Percentiles rank a stretch among this genome's conserved stretches.
Evolutionary conservation across 2,113 vertebrate genomes (phyloP).

Genomic region (Speoplatyrhinus poulsoni): DNA sequence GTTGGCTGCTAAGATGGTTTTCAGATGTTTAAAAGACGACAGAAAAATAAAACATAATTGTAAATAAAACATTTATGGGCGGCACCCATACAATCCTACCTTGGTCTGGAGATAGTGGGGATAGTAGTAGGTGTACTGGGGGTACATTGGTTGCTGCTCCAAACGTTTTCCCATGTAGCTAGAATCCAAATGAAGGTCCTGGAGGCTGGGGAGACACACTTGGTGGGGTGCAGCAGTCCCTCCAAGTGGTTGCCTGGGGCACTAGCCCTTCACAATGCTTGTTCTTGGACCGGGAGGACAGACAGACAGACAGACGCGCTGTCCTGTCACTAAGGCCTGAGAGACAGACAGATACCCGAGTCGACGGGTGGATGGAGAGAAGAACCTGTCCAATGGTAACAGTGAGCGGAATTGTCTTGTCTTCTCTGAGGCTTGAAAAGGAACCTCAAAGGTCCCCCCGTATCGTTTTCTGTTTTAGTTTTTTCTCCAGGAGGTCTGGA

Average conservation of each 20-base stretch:
- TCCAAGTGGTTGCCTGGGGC: constrained; percentile 39
- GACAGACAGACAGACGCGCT: constrained; percentile 20
- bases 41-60: background rate
- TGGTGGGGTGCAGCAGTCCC: constrained; percentile 35
- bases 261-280: constrained; percentile 39
- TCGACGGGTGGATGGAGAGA: constrained; percentile 19
- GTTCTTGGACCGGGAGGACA: constrained; percentile 43
- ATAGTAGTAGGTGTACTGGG: constrained; percentile 98
- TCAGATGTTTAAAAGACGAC: background rate
- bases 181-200: constrained; percentile 81
- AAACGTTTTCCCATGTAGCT: constrained; percentile 99
- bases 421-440: constrained; percentile 43
- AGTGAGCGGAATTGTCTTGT: background rate
- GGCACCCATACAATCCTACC: constrained; percentile 74
- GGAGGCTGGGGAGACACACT: constrained; percentile 62
- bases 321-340: constrained; percentile 34
- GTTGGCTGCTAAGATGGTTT: background rate
- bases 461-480: constrained; percentile 6
- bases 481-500: constrained; percentile 22
- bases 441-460: constrained; percentile 39
- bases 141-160: constrained; percentile 99
- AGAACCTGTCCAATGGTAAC: constrained; percentile 5
- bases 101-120: constrained; percentile 97
- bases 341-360: constrained; percentile 22
- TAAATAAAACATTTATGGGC: background rate